Evolutionary conservation across 1,140 invertebrate genomes (phyloP).

Genomic region (Idris sp.): DNA sequence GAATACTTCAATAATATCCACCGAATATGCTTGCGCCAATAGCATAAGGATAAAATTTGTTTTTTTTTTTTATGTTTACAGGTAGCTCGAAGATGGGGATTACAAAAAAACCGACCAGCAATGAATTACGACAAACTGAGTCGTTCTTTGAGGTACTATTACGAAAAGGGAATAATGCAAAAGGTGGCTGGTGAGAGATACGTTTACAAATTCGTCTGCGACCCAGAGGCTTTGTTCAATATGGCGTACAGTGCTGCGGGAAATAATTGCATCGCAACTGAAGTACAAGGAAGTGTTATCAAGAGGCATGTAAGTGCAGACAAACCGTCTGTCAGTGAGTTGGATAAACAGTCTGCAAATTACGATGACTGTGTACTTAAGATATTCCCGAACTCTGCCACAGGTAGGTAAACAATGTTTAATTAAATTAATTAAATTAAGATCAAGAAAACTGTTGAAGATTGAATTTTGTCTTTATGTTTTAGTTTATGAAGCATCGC

Average conservation of each 20-base stretch:
- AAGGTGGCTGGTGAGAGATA: conserved; percentile 97
- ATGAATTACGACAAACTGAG: conserved; percentile 99
- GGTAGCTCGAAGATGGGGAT: conserved; percentile 90
- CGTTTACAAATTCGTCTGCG: conserved; percentile 97
- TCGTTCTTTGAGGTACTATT: conserved; percentile 94
- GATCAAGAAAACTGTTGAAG: too few relatives aligned
- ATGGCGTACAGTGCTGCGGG: conserved; percentile 83
- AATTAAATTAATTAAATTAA: too few relatives aligned
- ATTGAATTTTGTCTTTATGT: conserved; percentile 3
- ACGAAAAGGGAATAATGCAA: conserved; percentile 99
- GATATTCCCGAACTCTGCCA: conserved; percentile 54
- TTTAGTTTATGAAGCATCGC: conserved; percentile 64
- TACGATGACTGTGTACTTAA: conserved; percentile 53
- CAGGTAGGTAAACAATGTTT: too few relatives aligned
- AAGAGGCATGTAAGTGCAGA: conserved; percentile 52
- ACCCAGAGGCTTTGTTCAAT: conserved; percentile 93
- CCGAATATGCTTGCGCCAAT: too few relatives aligned
- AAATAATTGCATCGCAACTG: conserved; percentile 48
- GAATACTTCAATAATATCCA: too few relatives aligned
- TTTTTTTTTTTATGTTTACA: too few relatives aligned
- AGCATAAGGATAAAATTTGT: too few relatives aligned
- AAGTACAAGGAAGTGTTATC: conserved; percentile 56
- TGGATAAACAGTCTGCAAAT: conserved; percentile 37
- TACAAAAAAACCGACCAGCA: conserved; percentile 93
- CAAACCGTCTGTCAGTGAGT: conserved; percentile 28